phyloP scores from a whole-genome alignment of 2,797 vertebrate species.

The Sebastes minor region DNA sequence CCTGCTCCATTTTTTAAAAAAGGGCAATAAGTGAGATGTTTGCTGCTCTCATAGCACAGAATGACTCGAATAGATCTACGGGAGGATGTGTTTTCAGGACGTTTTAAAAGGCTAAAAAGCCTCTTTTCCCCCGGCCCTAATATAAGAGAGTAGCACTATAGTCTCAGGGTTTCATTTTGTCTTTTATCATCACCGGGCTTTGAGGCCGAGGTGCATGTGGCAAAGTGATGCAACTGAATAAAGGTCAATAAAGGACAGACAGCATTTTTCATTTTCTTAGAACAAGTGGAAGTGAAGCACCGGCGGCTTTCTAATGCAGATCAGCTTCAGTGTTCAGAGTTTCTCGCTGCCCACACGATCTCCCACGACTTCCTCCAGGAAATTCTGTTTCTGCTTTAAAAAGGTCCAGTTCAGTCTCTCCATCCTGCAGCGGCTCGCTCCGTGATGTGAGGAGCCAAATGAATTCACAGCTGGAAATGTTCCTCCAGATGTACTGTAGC shows the following conservation, averaged over 20 bases:
- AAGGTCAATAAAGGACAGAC: constrained; percentile 35
- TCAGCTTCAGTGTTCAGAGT: not conserved
- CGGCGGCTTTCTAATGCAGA: not conserved
- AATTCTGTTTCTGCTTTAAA: not conserved
- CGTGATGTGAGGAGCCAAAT: not conserved
- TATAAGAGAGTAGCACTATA: not conserved
- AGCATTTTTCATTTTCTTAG: not conserved
- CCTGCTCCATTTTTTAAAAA: constrained; percentile 5
- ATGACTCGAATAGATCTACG: not conserved
- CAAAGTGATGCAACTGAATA: not conserved
- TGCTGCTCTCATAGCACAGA: not conserved
- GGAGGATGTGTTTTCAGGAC: not conserved
- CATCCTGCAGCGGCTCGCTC: not conserved
- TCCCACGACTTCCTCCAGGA: not conserved
- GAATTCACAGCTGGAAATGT: not conserved
- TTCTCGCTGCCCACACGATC: not conserved
- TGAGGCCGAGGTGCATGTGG: not conserved
- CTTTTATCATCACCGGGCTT: not conserved
- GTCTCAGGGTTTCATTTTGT: not conserved
- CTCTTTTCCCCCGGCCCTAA: not conserved
- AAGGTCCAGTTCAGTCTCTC: not conserved
- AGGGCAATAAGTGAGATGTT: constrained; percentile 22
- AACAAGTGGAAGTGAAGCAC: not conserved
- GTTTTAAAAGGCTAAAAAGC: not conserved
- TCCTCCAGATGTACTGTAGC: not conserved